A percentile compares a stretch with the other conserved stretches of the same genome.
Conservation (phyloP, 1,140 invertebrate species). For the Thaumatotibia leucotreta region DNA sequence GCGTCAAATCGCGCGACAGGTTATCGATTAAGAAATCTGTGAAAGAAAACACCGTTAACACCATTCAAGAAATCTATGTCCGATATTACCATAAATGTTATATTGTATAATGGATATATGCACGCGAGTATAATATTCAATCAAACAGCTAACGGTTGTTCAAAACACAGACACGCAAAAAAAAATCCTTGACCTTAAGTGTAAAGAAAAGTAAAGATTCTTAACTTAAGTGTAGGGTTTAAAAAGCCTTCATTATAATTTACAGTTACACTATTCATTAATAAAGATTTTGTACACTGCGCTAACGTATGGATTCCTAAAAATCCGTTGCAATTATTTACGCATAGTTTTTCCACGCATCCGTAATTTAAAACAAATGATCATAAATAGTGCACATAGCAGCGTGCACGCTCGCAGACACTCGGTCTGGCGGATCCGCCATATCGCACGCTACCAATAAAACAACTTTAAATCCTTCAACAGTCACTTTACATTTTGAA, state of each 20-base stretch:
- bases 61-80: background rate
- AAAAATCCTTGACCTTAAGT: too few relatives aligned
- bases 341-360: constrained; percentile 1
- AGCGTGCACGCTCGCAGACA: constrained; percentile 36
- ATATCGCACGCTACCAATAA: background rate
- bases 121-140: background rate
- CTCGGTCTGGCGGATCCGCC: constrained; percentile 47
- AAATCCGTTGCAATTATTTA: constrained; percentile 1
- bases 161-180: background rate
- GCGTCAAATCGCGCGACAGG: background rate
- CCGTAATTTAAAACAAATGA: constrained; percentile 10
- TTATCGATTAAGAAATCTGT: background rate
- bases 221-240: too few relatives aligned
- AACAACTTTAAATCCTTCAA: background rate
- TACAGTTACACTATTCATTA: too few relatives aligned
- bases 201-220: too few relatives aligned
- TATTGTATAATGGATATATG: background rate
- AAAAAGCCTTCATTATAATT: too few relatives aligned
- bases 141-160: background rate
- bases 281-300: background rate
- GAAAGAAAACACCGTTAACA: background rate
- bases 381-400: background rate
- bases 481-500: background rate
- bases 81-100: background rate
- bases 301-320: background rate